Base-by-base conservation (phyloP, 2,888 invertebrate species). In the Scelioninae gen. 1 region DNA sequence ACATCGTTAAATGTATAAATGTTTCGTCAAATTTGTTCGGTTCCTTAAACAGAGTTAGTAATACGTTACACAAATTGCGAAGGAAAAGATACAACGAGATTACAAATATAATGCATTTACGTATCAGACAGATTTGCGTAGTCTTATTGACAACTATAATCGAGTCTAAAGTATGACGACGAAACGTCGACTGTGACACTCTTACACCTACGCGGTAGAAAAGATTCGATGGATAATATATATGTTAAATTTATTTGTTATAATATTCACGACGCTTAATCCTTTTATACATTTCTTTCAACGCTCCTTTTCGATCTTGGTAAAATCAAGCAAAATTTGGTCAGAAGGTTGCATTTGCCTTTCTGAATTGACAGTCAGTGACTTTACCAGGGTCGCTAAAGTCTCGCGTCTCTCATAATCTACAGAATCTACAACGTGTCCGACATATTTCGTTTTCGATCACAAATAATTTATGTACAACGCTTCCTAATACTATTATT, bases 151-250 rank as follows among this genome's bases (percentile, higher is more conserved):
- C 71, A 79, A 80, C 83, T 86, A 82, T 84, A 84, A 69, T 84
- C 82, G 81, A 86, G 69, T 86, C 81, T 86, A 86, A 84, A 86
- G 81, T 85, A 82, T 74, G 83, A 80, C 82, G 76, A 84, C 72
- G 71, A 80, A 79, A 80, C 84, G 68, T 82, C 72, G 76, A 84
- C 51, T 69, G 60, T 77, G 74, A 83, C 83, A 76, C 75, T 71
- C 75, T 83, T 83, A 83, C 60, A 74, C 49, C 83, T 87, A 86
- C 82, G 84, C 85, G 82, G 85, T 87, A 86, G 80, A 85, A 86
- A 86, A 86, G 68, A 69, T 83, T 80, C 74, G 77, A 82, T 71
- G 80, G 71, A 81, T 79, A 76, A 82, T 79, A 55, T 69, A 74
- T 74, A 68, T 76, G 60, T 80, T 69, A 72, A 84, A 71, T 65